A percentile compares a stretch with the other conserved stretches of the same genome.
phyloP scores from a whole-genome alignment of 2,113 vertebrate genomes.

The Oncorhynchus keta region DNA sequence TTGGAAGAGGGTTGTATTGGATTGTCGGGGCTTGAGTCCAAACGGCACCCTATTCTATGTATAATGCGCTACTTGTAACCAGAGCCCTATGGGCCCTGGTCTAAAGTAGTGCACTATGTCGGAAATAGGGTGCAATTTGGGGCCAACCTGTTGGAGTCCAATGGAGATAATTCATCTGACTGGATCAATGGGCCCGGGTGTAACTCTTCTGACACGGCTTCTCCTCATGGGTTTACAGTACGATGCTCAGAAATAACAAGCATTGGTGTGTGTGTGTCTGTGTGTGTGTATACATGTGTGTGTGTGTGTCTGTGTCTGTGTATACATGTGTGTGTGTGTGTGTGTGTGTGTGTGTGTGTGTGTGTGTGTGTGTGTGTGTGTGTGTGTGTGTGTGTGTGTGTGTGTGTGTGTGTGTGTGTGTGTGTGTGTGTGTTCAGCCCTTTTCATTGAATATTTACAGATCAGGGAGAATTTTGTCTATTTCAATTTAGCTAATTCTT shows the following conservation, averaged over 20 bases:
- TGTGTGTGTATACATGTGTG: too few species aligned
- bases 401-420: too few species aligned
- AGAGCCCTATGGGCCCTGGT: too few species aligned
- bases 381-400: too few species aligned
- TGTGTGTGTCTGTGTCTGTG: too few species aligned
- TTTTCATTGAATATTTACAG: not conserved
- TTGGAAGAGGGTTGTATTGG: constrained; percentile 8
- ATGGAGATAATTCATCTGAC: constrained; percentile 11
- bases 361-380: too few species aligned
- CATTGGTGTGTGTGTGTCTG: not conserved
- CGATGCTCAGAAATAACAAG: not conserved
- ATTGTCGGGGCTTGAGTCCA: not conserved
- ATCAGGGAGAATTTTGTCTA: not conserved
- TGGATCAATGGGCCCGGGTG: constrained; percentile 3
- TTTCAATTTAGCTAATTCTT: too few species aligned
- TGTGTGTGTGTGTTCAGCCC: not conserved
- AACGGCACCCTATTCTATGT: not conserved
- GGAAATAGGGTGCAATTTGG: too few species aligned
- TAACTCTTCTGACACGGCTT: not conserved
- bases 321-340: too few species aligned
- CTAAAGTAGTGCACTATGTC: too few species aligned
- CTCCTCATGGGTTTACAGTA: not conserved
- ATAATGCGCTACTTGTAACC: not conserved
- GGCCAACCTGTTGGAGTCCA: not conserved
- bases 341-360: too few species aligned